These are phyloP conservation scores for Carpatolechia fugitivella DNA, from an alignment of 2,888 invertebrate species.

Conservation along the genomic window DNA sequence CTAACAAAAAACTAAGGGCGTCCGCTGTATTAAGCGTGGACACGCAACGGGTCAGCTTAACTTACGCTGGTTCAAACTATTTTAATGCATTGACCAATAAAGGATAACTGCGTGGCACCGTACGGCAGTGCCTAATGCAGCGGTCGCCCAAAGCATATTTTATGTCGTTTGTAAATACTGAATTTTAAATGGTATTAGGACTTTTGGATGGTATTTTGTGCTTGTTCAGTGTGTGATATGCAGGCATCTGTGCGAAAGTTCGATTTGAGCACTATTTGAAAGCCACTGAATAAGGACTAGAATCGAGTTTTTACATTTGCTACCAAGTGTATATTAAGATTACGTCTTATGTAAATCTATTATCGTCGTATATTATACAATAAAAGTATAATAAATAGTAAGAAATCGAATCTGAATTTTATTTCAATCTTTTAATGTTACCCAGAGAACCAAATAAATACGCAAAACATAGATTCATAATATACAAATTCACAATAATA, in stretches of 20 bases:
- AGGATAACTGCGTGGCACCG: no score
- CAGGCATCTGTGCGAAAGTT: neutral
- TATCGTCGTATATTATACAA: conserved; percentile 68
- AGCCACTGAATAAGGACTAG: conserved; percentile 21
- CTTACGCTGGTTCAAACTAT: no score
- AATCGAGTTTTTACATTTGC: conserved; percentile 62
- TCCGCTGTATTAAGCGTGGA: no score
- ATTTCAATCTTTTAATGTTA: neutral
- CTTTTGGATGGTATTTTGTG: conserved; percentile 50
- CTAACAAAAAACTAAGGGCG: no score
- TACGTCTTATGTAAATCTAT: conserved; percentile 68
- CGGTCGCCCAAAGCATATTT: neutral
- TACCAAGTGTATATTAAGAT: conserved; percentile 73
- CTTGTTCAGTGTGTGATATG: conserved; percentile 17
- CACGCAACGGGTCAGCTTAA: no score
- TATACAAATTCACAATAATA: neutral
- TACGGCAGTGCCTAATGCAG: no score
- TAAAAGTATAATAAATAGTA: conserved; percentile 73
- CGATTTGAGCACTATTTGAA: neutral
- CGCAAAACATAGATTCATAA: neutral
- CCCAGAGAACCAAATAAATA: conserved; percentile 1
- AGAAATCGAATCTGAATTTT: conserved; percentile 39
- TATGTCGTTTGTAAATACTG: conserved; percentile 55
- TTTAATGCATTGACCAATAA: no score
- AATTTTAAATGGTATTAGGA: conserved; percentile 47